Percentiles rank a stretch among this genome's conserved stretches.
These are phyloP conservation scores for Baronia brevicornis DNA, from an alignment of 2,888 invertebrate species.

Conservation along the genomic window DNA sequence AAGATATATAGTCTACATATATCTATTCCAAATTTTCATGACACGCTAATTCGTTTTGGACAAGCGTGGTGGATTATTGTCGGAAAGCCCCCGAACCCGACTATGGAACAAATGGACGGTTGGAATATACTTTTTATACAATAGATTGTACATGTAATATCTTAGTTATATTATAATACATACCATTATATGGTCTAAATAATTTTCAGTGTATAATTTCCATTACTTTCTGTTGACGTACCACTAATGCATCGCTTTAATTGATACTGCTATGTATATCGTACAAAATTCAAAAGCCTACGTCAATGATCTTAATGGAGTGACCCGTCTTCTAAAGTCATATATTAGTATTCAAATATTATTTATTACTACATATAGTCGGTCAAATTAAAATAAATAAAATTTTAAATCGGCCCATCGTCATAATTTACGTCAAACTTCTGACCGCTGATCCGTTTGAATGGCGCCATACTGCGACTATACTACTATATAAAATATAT, in stretches of 20 bases:
- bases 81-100: no score
- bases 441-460: slow-evolving; percentile 8
- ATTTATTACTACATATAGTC: slow-evolving; percentile 19
- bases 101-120: no score
- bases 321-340: slow-evolving; percentile 7
- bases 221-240: no score
- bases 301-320: slow-evolving; percentile 4
- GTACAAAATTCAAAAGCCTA: slow-evolving; percentile 5
- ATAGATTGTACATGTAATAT: no score
- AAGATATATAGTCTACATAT: no score
- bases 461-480: slow-evolving; percentile 18
- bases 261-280: slow-evolving; percentile 1
- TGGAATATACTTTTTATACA: no score
- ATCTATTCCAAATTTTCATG: no score
- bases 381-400: slow-evolving; percentile 19
- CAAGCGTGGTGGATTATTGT: no score
- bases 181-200: no score
- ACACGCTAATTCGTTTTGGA: no score
- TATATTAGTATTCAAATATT: slow-evolving; percentile 16
- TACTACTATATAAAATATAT: slow-evolving; percentile 12
- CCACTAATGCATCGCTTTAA: slow-evolving; percentile 19
- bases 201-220: no score
- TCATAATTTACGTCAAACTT: slow-evolving; percentile 20
- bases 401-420: slow-evolving; percentile 17
- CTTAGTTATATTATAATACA: no score